Evolutionary conservation across 2,113 vertebrate species (phyloP).

Genomic region (Euleptes europaea): DNA sequence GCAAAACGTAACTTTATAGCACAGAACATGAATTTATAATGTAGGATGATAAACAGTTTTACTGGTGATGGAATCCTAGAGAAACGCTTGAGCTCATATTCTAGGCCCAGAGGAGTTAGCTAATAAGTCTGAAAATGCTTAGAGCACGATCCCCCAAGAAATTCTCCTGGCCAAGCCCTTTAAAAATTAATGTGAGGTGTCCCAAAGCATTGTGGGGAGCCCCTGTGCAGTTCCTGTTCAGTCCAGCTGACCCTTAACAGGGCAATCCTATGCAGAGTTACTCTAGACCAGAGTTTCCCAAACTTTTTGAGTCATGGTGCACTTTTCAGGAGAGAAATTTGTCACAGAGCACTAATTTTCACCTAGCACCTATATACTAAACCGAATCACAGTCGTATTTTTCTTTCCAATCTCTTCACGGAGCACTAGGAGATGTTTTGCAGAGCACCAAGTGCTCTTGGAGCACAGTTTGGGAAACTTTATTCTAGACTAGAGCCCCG

Average conservation of each 20-base stretch:
- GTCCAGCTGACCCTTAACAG: not conserved
- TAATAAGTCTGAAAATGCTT: not conserved
- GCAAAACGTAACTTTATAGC: not conserved
- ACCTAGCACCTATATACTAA: too few relatives aligned
- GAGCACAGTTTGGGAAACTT: too few relatives aligned
- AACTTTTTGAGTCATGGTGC: too few relatives aligned
- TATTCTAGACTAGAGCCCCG: too few relatives aligned
- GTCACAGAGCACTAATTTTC: too few relatives aligned
- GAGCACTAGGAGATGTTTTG: too few relatives aligned
- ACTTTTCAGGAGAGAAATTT: too few relatives aligned
- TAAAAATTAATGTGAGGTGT: not conserved
- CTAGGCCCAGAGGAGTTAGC: not conserved
- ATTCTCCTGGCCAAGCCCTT: not conserved
- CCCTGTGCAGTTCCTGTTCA: not conserved
- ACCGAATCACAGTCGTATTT: too few relatives aligned
- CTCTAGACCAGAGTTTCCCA: too few relatives aligned
- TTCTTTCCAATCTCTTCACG: too few relatives aligned
- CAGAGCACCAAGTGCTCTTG: too few relatives aligned
- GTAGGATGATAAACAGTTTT: not conserved
- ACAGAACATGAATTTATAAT: not conserved
- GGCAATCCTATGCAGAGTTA: not conserved
- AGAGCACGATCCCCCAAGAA: not conserved
- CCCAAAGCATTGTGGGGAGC: not conserved
- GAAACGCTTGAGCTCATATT: not conserved
- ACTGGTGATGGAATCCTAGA: not conserved